Evolutionary conservation across 2,888 invertebrate species (phyloP).

Genomic region (Stramonita haemastoma): DNA sequence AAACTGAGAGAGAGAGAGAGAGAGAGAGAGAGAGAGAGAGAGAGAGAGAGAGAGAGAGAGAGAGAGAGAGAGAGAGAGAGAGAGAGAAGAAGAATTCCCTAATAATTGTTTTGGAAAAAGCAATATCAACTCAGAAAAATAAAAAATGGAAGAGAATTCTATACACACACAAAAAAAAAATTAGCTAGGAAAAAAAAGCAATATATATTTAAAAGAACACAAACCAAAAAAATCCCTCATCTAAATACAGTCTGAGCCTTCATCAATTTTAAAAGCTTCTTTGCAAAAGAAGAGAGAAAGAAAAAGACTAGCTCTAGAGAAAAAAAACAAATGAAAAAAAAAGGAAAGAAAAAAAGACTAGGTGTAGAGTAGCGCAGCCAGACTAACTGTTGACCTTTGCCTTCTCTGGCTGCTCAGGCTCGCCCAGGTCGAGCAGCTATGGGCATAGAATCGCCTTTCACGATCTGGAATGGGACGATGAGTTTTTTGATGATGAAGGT

Average conservation of each 20-base stretch:
- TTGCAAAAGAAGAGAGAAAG: background rate
- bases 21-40: too few species aligned
- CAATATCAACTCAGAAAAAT: background rate
- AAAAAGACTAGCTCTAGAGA: background rate
- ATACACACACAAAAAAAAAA: background rate
- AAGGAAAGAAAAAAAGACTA: background rate
- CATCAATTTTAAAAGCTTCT: background rate
- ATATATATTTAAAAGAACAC: too few species aligned
- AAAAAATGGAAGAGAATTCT: background rate
- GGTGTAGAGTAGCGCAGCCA: background rate
- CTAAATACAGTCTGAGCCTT: too few species aligned
- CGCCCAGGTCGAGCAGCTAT: slow-evolving; percentile 36
- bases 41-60: too few species aligned
- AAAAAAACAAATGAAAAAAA: background rate
- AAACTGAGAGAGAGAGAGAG: too few species aligned
- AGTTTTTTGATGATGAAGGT: slow-evolving; percentile 72
- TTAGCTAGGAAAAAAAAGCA: background rate
- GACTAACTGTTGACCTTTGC: background rate
- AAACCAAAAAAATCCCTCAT: too few species aligned
- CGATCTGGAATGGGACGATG: slow-evolving; percentile 76
- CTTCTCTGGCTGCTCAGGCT: slow-evolving; percentile 40
- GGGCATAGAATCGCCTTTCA: slow-evolving; percentile 69
- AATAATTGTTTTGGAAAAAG: background rate
- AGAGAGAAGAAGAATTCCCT: too few species aligned
- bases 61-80: too few species aligned